Base-by-base conservation (phyloP, 2,888 invertebrate species). In the Dorcus parallelipipedus region DNA sequence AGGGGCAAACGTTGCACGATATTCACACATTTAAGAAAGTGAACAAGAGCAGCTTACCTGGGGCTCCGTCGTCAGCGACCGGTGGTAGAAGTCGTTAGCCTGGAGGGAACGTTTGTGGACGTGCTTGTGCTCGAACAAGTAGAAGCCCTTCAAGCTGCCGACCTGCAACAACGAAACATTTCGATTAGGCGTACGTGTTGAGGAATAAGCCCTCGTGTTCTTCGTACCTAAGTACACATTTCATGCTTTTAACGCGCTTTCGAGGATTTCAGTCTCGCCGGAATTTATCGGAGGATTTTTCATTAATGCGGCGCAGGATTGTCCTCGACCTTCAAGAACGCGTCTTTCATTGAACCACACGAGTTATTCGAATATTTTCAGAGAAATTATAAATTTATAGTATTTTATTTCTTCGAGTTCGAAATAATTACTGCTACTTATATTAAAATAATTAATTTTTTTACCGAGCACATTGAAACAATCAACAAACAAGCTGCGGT, bases 81-180 rank as follows among this genome's bases (percentile, higher is more conserved):
- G 81, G 76, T 94, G 91, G 80, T 94, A 92, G 69, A 86, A 84
- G 69, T 86, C 85, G 78, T 90, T 93, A 60, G 86, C 84, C 66
- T 87, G 85, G 53, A 89, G 78, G 9, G 96, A 96, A 64, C 97
- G 84, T 79, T 94, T 96, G 75, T 89, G 87, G 59, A 97, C 84
- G 70, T 87, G 88, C 67, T 88, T 86, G 78, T 95, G 95, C 73
- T 91, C 89, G 76, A 95, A 87, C 71, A 95, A 82, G 77, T 91
- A 97, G 80, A 88, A 95, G 69, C 89, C 87, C 73, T 89, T 88
- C 74, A 97, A 82, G 61, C 91, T 86, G 64, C 95, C 95, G 76
- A 97, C 93, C 96, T 97, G 87, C 59, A 90, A 89, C 73, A 82
- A 79, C 74, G 73, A 70, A 69, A 63, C 14, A 10, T 33, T 33